A percentile compares a stretch with the other conserved stretches of the same genome.
These are phyloP conservation scores for Verasper variegatus DNA, from an alignment of 2,113 vertebrate species.

Conservation along the genomic window DNA sequence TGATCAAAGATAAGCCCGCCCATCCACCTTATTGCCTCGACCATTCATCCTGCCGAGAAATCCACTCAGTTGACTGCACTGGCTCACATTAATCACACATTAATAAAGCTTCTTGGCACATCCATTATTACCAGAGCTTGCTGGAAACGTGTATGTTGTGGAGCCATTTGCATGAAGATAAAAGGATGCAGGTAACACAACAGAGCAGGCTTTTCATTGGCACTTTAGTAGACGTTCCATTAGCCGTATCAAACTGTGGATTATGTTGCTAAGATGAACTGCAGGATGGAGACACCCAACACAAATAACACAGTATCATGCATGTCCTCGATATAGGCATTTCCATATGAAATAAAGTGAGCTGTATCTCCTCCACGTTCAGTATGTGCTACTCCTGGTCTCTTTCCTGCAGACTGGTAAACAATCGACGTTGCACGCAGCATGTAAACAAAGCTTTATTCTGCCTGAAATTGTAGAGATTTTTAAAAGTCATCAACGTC, in stretches of 20 bases:
- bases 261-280: constrained; percentile 5
- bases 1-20: constrained; percentile 56
- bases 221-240: constrained; percentile 18
- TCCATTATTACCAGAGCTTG: constrained; percentile 45
- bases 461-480: constrained; percentile 1
- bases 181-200: constrained; percentile 6
- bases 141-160: constrained; percentile 26
- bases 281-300: constrained; percentile 7
- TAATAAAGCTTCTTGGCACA: constrained; percentile 50
- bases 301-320: background rate
- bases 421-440: background rate
- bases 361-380: constrained; percentile 1
- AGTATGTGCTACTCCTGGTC: constrained; percentile 14
- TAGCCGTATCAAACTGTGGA: constrained; percentile 23
- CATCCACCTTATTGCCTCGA: constrained; percentile 46
- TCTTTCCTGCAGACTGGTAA: constrained; percentile 17
- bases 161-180: constrained; percentile 37
- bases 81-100: constrained; percentile 53
- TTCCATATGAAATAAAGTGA: constrained; percentile 33
- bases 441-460: background rate
- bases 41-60: constrained; percentile 38
- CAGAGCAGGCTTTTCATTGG: constrained; percentile 37
- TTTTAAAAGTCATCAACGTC: background rate
- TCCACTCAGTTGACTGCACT: constrained; percentile 27
- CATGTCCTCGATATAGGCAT: constrained; percentile 24